phyloP scores from a whole-genome alignment of 1,140 invertebrate species.

The Pogonomyrmex californicus region DNA sequence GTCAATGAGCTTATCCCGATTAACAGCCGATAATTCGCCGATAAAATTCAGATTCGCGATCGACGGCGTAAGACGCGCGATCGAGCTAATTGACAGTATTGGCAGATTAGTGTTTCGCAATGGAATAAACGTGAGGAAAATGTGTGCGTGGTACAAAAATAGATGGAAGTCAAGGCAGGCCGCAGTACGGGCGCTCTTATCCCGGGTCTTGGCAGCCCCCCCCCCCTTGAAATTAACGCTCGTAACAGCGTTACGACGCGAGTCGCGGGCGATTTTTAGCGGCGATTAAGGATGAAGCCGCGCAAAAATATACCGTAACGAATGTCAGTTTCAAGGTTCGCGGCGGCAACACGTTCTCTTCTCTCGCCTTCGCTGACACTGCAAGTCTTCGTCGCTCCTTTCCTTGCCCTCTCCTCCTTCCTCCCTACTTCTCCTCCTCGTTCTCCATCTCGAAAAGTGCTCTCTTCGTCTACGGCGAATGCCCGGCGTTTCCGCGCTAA shows the following conservation, averaged over 20 bases:
- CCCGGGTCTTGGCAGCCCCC: not conserved
- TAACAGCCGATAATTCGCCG: not conserved
- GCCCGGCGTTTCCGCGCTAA: slow-evolving; percentile 65
- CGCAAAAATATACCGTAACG: slow-evolving; percentile 59
- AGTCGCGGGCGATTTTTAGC: slow-evolving; percentile 27
- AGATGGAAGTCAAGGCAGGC: not conserved
- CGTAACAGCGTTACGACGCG: not conserved
- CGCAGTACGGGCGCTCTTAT: not conserved
- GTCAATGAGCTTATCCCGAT: slow-evolving; percentile 10
- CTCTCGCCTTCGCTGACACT: slow-evolving; percentile 40
- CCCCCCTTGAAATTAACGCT: slow-evolving; percentile 17
- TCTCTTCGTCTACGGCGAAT: slow-evolving; percentile 17
- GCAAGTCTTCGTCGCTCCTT: not conserved
- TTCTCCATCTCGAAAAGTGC: not conserved
- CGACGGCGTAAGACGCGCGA: not conserved
- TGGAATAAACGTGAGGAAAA: not conserved
- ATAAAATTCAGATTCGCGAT: not conserved
- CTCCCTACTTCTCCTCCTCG: not conserved
- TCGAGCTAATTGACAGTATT: not conserved
- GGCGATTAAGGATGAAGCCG: slow-evolving; percentile 44
- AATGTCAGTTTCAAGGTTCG: slow-evolving; percentile 74
- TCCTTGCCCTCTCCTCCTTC: not conserved
- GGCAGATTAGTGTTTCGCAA: not conserved
- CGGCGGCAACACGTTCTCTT: not conserved
- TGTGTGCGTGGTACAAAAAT: not conserved